These are phyloP conservation scores for Trogon melanurus DNA, from an alignment of 2,113 vertebrate species.

Conservation along the genomic window DNA sequence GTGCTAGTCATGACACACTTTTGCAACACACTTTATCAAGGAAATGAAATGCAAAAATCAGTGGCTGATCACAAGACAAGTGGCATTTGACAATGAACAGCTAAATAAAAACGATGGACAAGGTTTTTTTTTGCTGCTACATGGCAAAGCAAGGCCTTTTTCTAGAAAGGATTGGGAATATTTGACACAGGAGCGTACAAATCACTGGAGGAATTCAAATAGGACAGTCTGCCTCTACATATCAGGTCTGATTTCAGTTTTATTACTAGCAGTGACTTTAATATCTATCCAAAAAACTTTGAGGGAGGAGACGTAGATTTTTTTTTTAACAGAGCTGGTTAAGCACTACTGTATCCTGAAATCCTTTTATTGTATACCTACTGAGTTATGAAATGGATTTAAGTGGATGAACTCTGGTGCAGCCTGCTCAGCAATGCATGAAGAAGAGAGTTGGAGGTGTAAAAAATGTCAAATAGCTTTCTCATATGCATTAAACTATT, in stretches of 20 bases:
- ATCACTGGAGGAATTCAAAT: not conserved
- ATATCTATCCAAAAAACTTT: slow-evolving; percentile 16
- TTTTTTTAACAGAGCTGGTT: not conserved
- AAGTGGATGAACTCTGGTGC: slow-evolving; percentile 74
- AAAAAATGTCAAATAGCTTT: slow-evolving; percentile 80
- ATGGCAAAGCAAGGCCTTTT: not conserved
- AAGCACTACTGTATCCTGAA: slow-evolving; percentile 42
- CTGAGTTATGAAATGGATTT: slow-evolving; percentile 76
- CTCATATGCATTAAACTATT: slow-evolving; percentile 80
- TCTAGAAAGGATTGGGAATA: not conserved
- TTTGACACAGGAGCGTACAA: not conserved
- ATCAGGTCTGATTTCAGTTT: slow-evolving; percentile 26
- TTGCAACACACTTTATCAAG: not conserved
- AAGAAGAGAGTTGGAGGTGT: slow-evolving; percentile 79
- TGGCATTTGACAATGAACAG: not conserved
- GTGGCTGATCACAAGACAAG: not conserved
- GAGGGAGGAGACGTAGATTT: not conserved
- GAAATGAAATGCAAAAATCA: not conserved
- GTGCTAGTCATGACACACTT: not conserved
- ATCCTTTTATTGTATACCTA: slow-evolving; percentile 65
- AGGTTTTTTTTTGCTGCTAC: not conserved
- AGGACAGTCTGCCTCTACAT: not conserved
- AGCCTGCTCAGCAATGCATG: slow-evolving; percentile 82
- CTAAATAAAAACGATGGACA: not conserved
- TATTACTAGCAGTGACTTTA: slow-evolving; percentile 58